Evolutionary conservation across 64 coral and sea anemone genomes (phyloP).

Genomic region (Exaiptasia diaphana): DNA sequence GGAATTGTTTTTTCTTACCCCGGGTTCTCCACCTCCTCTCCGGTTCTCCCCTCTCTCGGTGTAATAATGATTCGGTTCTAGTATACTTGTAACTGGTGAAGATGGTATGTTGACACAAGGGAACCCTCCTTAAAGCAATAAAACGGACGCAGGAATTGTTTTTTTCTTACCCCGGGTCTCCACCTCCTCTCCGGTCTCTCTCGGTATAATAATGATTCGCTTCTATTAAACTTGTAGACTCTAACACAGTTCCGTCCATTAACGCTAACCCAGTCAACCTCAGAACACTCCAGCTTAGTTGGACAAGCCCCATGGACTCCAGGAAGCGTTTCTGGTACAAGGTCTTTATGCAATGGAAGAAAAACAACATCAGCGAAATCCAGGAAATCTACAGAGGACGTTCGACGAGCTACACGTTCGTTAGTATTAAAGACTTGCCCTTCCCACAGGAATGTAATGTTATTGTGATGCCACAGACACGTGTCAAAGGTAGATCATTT

Average conservation of each 20-base stretch:
- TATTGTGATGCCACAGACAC: not conserved
- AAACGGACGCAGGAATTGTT: too few relatives aligned
- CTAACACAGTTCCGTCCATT: not conserved
- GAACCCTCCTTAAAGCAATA: too few relatives aligned
- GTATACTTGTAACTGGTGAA: not conserved
- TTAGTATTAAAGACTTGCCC: not conserved
- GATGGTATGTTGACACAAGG: conserved; percentile 11
- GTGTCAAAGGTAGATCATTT: not conserved
- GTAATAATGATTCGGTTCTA: too few relatives aligned
- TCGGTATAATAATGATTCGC: too few relatives aligned
- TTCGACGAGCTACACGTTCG: not conserved
- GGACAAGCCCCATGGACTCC: not conserved
- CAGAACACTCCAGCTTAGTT: not conserved
- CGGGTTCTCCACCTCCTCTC: too few relatives aligned
- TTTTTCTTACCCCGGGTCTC: too few relatives aligned
- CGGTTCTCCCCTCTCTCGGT: too few relatives aligned
- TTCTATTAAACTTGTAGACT: not conserved
- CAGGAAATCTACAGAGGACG: not conserved
- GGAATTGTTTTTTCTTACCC: too few relatives aligned
- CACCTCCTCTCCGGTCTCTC: too few relatives aligned
- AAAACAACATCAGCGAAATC: not conserved
- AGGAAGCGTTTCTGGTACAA: not conserved
- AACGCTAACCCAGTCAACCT: not conserved
- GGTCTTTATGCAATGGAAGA: conserved; percentile 4
- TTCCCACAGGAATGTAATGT: not conserved